Base-by-base conservation (phyloP, 1,140 invertebrate genomes). In the Brachionus plicatilis region DNA sequence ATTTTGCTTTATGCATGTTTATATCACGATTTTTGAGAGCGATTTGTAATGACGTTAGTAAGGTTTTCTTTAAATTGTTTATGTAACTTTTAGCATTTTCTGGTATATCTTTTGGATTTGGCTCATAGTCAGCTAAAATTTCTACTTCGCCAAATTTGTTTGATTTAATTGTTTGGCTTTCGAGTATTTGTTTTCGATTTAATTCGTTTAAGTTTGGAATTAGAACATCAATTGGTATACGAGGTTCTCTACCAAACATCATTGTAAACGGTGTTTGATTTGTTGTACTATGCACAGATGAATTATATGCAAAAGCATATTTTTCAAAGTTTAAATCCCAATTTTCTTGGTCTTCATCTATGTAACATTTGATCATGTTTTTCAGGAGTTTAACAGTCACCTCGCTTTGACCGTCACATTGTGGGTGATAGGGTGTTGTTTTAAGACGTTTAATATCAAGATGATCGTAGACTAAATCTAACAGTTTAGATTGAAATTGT, bases 341-440 rank as follows among this genome's bases (percentile, higher is more conserved):
- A 12, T 78, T 53, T 45, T 53, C 37, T 78, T 53, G 75, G 43
- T 78, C 43, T 53, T 78, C 75, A 14, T 78, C 43, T 37, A 47
- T 17, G 12, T 47, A 53, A 78, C 27, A 78, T 78, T 53, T 45
- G 41, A 78, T 45, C 41, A 78, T 78, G 43, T 78, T 53, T 53
- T 78, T 72, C 87, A 50, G 4, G 12, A 87, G 87, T 41, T 83
- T 17, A 68, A 88, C 88, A 20, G 87, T 86, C n/a, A 87, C 83
- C 47, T 88, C 86, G 3, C 86, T 85, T 45, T 87, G 65, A 1
- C 78, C 78, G 24, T 87, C 86, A n/a, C 84, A 66, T 84, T 72
- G 80, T 2, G 86, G 87, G 75, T 87, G 85, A 65, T 86, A 86
- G 29, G 84, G 86, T 3, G 45, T 85, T 86, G 4, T 85, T 86